A percentile compares a stretch with the other conserved stretches of the same genome.
Evolutionary conservation across 2,113 vertebrate species (phyloP).

Genomic region (Dicrurus megarhynchus): DNA sequence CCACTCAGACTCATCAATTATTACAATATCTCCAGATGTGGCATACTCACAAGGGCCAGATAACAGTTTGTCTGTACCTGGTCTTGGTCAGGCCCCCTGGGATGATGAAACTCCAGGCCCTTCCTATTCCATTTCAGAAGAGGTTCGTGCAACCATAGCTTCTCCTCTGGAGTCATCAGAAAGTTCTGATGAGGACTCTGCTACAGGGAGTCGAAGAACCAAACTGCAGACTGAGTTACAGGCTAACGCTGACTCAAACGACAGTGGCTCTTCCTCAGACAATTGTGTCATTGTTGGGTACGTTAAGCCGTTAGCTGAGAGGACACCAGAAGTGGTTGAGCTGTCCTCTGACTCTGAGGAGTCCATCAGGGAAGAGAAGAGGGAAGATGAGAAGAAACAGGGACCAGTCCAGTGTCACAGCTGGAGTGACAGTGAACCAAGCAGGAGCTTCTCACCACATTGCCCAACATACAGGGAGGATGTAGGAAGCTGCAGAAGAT

Average conservation of each 20-base stretch:
- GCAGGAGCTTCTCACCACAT: constrained; percentile 42
- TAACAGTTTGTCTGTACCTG: constrained; percentile 21
- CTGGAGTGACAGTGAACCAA: constrained; percentile 73
- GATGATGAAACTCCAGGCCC: constrained; percentile 92
- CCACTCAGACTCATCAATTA: constrained; percentile 86
- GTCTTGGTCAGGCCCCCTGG: constrained; percentile 80
- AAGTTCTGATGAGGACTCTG: constrained; percentile 79
- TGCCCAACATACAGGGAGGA: background rate
- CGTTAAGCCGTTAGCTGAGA: constrained; percentile 86
- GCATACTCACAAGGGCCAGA: background rate
- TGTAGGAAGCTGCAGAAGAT: background rate
- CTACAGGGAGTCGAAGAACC: constrained; percentile 4
- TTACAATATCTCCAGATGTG: constrained; percentile 87
- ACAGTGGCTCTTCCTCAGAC: constrained; percentile 45
- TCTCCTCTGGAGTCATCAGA: constrained; percentile 79
- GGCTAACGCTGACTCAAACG: background rate
- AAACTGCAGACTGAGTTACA: background rate
- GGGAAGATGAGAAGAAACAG: constrained; percentile 65
- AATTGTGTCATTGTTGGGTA: constrained; percentile 89
- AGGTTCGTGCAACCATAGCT: constrained; percentile 56
- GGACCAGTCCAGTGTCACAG: constrained; percentile 74
- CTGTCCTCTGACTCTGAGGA: constrained; percentile 88
- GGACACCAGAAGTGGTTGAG: constrained; percentile 92
- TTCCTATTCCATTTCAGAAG: constrained; percentile 83
- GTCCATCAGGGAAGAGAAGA: constrained; percentile 70